These are phyloP conservation scores for Podilymbus podiceps DNA, from an alignment of 2,113 vertebrate species.

Conservation along the genomic window DNA sequence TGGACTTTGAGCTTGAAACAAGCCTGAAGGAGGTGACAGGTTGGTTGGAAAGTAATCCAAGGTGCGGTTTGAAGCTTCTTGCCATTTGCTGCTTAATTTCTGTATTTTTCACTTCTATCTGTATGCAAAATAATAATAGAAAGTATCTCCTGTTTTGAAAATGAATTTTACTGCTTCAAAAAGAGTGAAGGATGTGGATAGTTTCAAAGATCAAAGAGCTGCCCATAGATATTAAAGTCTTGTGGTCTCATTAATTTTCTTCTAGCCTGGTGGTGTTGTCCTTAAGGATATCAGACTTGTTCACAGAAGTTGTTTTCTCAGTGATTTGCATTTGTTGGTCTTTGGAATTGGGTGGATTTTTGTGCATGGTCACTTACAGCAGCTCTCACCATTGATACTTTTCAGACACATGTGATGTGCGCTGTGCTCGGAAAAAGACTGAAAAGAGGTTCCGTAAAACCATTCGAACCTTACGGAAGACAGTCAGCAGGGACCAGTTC, in stretches of 20 bases:
- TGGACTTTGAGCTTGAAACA: conserved; percentile 92
- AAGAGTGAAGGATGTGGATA: not conserved
- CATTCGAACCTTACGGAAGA: conserved; percentile 88
- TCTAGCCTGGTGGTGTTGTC: not conserved
- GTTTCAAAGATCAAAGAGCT: conserved; percentile 10
- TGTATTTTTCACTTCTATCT: conserved; percentile 60
- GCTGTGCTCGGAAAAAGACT: conserved; percentile 84
- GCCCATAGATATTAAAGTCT: not conserved
- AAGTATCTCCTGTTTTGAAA: conserved; percentile 97
- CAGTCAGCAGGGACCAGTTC: conserved; percentile 91
- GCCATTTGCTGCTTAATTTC: conserved; percentile 16
- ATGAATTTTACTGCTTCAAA: conserved; percentile 27
- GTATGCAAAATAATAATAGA: conserved; percentile 50
- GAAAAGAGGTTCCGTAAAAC: conserved; percentile 94
- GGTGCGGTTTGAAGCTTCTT: conserved; percentile 61
- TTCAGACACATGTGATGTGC: conserved; percentile 89
- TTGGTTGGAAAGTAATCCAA: conserved; percentile 84
- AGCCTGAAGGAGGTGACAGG: conserved; percentile 98
- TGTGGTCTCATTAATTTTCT: not conserved
- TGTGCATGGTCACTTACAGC: rapidly evolving
- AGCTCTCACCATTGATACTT: conserved; percentile 37
- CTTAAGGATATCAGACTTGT: not conserved
- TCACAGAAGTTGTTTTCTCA: not conserved
- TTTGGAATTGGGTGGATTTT: not conserved
- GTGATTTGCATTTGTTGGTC: not conserved